Conservation (phyloP, 2,888 invertebrate species). For the Tholera decimalis region DNA sequence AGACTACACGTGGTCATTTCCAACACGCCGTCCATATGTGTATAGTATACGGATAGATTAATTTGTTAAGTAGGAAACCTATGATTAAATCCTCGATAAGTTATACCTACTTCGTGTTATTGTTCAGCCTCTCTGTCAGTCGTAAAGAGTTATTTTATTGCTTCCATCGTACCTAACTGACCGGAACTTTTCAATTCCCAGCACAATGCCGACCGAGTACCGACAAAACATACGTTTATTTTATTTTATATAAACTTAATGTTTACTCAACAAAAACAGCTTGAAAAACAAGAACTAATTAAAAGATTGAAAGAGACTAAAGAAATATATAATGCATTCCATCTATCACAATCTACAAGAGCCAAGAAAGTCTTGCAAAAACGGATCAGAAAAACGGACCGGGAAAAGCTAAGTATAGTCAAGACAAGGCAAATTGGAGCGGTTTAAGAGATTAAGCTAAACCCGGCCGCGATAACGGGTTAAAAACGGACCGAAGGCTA, state of each 20-base stretch:
- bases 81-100: too few species aligned
- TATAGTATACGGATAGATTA: not conserved
- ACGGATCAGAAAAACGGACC: slow-evolving; percentile 36
- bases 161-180: not conserved
- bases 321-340: slow-evolving; percentile 49
- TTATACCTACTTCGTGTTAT: slow-evolving; percentile 1
- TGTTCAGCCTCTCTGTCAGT: slow-evolving; percentile 1
- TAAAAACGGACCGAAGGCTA: slow-evolving; percentile 48
- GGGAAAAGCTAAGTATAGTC: slow-evolving; percentile 33
- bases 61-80: not conserved
- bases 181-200: slow-evolving; percentile 1
- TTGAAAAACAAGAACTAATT: slow-evolving; percentile 48
- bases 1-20: slow-evolving; percentile 9
- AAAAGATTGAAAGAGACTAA: slow-evolving; percentile 47
- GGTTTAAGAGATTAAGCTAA: slow-evolving; percentile 61
- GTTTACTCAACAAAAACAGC: slow-evolving; percentile 28
- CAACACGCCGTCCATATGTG: not conserved
- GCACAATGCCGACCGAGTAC: not conserved
- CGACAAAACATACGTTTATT: slow-evolving; percentile 1
- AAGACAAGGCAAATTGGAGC: slow-evolving; percentile 56
- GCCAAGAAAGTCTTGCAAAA: slow-evolving; percentile 45
- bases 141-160: slow-evolving; percentile 2
- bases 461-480: slow-evolving; percentile 52
- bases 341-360: slow-evolving; percentile 56
- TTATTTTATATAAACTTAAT: slow-evolving; percentile 25